A percentile compares a stretch with the other conserved stretches of the same genome.
Conservation (phyloP, 2,888 invertebrate genomes). For the Ephialtes manifestator region DNA sequence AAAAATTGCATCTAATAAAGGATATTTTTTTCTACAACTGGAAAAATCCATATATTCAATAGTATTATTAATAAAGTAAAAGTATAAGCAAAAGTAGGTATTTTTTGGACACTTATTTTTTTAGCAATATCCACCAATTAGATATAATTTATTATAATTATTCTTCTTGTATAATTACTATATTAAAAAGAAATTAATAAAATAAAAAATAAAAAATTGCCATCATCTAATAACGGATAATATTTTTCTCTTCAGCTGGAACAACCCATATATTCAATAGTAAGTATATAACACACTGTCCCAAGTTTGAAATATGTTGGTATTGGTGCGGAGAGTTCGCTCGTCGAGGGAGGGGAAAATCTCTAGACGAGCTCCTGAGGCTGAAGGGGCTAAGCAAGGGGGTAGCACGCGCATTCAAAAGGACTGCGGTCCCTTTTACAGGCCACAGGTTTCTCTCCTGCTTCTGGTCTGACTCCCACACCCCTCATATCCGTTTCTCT, state of each 20-base stretch:
- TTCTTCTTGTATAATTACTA: too few species aligned
- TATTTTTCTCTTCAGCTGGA: background rate
- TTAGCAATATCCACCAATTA: background rate
- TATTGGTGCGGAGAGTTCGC: conserved; percentile 13
- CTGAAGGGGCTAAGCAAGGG: conserved; percentile 14
- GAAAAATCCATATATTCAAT: too few species aligned
- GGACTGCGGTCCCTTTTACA: conserved; percentile 58
- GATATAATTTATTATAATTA: background rate
- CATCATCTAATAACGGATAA: too few species aligned
- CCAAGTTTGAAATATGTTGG: conserved; percentile 17
- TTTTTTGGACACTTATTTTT: background rate
- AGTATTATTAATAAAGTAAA: too few species aligned
- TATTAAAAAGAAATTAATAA: too few species aligned
- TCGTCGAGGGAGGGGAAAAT: conserved; percentile 17
- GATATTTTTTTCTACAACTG: too few species aligned
- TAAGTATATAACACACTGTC: conserved; percentile 16
- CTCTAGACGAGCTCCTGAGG: background rate
- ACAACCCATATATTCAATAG: conserved; percentile 7
- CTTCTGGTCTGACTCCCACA: conserved; percentile 37
- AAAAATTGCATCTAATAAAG: too few species aligned
- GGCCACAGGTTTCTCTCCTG: conserved; percentile 55
- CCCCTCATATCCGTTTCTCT: conserved; percentile 66
- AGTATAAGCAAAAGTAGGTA: too few species aligned
- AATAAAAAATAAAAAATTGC: background rate
- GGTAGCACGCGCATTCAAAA: conserved; percentile 54